These are phyloP conservation scores for Neomonachus schauinslandi DNA, from an alignment of 2,113 vertebrate species.

Conservation along the genomic window DNA sequence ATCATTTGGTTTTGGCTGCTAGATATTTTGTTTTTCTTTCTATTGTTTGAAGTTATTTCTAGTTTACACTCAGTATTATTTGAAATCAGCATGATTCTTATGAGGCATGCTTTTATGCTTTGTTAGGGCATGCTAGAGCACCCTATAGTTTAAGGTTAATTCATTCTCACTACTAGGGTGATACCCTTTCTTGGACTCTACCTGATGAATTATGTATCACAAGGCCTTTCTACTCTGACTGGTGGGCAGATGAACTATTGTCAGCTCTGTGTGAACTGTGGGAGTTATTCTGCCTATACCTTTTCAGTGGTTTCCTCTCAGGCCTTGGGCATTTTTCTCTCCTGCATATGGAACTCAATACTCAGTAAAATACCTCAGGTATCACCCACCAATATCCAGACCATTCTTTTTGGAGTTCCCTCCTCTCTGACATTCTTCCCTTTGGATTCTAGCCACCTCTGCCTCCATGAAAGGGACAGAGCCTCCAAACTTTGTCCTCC, in stretches of 20 bases:
- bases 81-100: neutral
- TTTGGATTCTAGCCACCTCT: neutral
- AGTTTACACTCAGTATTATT: neutral
- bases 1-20: neutral
- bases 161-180: neutral
- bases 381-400: neutral
- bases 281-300: neutral
- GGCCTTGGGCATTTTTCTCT: neutral
- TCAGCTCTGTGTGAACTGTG: neutral
- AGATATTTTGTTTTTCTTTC: neutral
- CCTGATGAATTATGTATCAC: neutral
- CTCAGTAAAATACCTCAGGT: neutral
- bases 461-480: neutral
- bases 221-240: neutral
- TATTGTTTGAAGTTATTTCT: neutral
- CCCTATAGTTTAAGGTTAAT: neutral
- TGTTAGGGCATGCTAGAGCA: neutral
- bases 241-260: neutral
- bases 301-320: neutral
- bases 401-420: neutral
- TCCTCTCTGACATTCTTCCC: neutral
- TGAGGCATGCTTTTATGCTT: neutral
- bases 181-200: neutral
- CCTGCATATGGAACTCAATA: neutral
- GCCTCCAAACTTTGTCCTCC: neutral